These are phyloP conservation scores for Cyrtodaria siliqua DNA, from an alignment of 2,888 invertebrate species.

Conservation along the genomic window DNA sequence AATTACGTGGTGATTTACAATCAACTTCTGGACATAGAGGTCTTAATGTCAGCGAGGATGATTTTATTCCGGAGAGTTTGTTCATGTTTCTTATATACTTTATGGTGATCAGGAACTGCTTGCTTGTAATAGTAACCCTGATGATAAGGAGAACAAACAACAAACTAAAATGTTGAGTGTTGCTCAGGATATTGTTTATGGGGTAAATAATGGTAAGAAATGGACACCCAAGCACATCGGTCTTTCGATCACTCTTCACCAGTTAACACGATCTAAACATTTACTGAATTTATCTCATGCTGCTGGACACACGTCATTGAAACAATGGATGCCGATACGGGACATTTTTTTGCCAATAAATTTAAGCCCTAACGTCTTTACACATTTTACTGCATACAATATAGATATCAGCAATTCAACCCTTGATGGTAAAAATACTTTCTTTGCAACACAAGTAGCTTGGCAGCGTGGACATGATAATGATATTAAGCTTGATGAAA, in stretches of 20 bases:
- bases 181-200: constrained; percentile 25
- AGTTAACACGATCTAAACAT: too few relatives aligned
- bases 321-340: constrained; percentile 1
- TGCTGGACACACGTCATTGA: too few relatives aligned
- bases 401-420: not conserved
- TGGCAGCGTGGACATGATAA: constrained; percentile 6
- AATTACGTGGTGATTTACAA: too few relatives aligned
- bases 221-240: constrained; percentile 30
- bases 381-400: constrained; percentile 2
- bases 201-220: constrained; percentile 12
- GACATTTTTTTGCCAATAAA: constrained; percentile 1
- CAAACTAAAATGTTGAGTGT: not conserved
- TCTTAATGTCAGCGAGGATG: too few relatives aligned
- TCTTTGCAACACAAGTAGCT: not conserved
- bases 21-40: too few relatives aligned
- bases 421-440: not conserved
- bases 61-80: constrained; percentile 7
- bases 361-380: constrained; percentile 4
- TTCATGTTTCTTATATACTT: not conserved
- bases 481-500: not conserved
- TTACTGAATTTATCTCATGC: too few relatives aligned
- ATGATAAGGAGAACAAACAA: not conserved
- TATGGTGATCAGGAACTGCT: constrained; percentile 11
- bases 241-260: constrained; percentile 20
- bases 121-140: not conserved